Evolutionary conservation across 2,888 invertebrate species (phyloP).

Genomic region (Glomeris marginata): DNA sequence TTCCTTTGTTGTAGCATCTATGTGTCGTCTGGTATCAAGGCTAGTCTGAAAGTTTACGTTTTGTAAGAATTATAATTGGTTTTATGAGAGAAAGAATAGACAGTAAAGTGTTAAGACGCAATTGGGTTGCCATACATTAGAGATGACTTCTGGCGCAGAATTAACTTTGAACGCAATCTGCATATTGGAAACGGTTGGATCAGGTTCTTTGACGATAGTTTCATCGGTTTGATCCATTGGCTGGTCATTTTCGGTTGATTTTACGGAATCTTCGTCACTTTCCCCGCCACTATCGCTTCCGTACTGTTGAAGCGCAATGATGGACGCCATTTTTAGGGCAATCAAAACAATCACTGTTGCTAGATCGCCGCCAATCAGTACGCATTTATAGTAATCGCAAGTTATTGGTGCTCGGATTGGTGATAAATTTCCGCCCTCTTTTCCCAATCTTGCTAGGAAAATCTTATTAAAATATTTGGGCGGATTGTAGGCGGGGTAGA

Average conservation of each 20-base stretch:
- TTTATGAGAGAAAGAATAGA: slow-evolving; percentile 14
- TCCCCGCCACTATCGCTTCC: slow-evolving; percentile 51
- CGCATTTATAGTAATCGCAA: no score
- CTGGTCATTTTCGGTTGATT: slow-evolving; percentile 34
- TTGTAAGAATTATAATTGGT: background rate
- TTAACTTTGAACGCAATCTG: slow-evolving; percentile 37
- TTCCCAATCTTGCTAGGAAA: no score
- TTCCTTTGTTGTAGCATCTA: slow-evolving; percentile 68
- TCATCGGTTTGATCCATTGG: slow-evolving; percentile 38
- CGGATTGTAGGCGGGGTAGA: no score
- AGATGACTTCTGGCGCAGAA: slow-evolving; percentile 68
- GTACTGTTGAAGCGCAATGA: slow-evolving; percentile 59
- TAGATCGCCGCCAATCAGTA: no score
- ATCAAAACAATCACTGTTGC: no score
- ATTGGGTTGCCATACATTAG: slow-evolving; percentile 37
- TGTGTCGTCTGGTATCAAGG: slow-evolving; percentile 49
- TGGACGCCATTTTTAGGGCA: slow-evolving; percentile 28
- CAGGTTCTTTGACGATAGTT: slow-evolving; percentile 18
- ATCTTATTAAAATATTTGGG: no score
- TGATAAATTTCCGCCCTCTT: no score
- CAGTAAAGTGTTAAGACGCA: slow-evolving; percentile 16
- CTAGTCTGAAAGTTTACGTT: slow-evolving; percentile 34
- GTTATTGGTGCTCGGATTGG: no score
- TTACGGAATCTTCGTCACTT: slow-evolving; percentile 39
- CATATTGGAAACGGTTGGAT: slow-evolving; percentile 21